Evolutionary conservation across 2,888 invertebrate genomes (phyloP).

Genomic region (Pandemis cinnamomeana): DNA sequence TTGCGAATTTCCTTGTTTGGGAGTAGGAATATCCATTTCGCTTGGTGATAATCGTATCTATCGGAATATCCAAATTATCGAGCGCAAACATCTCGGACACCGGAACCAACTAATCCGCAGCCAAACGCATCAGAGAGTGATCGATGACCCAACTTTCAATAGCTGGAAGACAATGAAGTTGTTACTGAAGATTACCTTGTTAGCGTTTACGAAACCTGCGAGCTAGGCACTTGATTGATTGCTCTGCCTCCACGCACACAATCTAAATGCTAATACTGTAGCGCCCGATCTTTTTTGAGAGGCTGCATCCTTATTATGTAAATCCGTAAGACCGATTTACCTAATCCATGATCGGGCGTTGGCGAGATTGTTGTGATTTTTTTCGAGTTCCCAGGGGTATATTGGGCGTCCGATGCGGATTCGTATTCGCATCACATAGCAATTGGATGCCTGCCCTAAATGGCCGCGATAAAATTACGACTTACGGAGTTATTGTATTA

Average conservation of each 20-base stretch:
- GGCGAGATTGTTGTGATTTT: constrained; percentile 55
- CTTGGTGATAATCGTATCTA: not conserved
- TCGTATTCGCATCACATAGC: constrained; percentile 43
- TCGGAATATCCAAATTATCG: not conserved
- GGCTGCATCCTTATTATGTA: constrained; percentile 72
- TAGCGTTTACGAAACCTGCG: constrained; percentile 37
- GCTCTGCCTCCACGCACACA: constrained; percentile 62
- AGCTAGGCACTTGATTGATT: constrained; percentile 65
- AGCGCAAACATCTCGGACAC: not conserved
- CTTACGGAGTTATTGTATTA: constrained; percentile 28
- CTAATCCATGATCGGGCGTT: constrained; percentile 66
- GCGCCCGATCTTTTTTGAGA: constrained; percentile 55
- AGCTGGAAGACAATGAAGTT: constrained; percentile 36
- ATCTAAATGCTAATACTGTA: constrained; percentile 72
- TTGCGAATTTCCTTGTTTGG: too few species aligned
- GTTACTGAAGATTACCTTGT: constrained; percentile 40
- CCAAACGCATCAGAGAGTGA: constrained; percentile 26
- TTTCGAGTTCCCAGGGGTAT: constrained; percentile 45
- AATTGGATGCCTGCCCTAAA: constrained; percentile 43
- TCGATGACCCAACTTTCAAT: constrained; percentile 40
- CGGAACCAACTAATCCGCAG: constrained; percentile 27
- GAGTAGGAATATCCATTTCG: too few species aligned
- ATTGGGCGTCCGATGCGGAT: constrained; percentile 35
- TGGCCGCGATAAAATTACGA: constrained; percentile 41
- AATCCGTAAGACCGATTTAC: constrained; percentile 66